Base-by-base conservation (phyloP, 2,113 vertebrate genomes). In the Dunckerocampus dactyliophorus region DNA sequence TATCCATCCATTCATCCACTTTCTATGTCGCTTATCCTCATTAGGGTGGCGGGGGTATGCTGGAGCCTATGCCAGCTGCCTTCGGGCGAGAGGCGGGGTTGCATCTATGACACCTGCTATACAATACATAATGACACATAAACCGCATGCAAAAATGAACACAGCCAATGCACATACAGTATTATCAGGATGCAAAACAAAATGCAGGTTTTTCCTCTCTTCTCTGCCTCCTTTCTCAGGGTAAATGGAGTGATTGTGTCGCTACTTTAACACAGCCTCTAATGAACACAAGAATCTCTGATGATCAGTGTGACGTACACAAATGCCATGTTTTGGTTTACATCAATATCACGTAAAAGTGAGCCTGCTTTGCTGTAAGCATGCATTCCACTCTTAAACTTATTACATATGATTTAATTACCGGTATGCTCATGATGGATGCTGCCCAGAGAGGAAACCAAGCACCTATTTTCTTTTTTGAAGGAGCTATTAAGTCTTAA, bases 191-290 rank as follows among this genome's bases (percentile, higher is more conserved):
- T 55, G 21, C 45, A 52, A 71, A 67, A 62, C 8, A 59, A 63
- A 73, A 79, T 55, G 60, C 48, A 63, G 77, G 68, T 73, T 20
- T 69, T 70, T 61, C 57, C 14, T 56, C 52, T 22, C 8, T 47
- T 51, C 22, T 72, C 71, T 54, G 45, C 53, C 47, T 75, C 9
- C 48, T 77, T 82, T 84, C 86, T 86, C 80, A 86, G 87, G 82
- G 84, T 81, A 67, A 68, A 65, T 65, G 16, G 11, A 57, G 70
- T 71, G 47, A 58, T 37, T 73, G 59, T 62, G 63, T 59, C 54
- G 24, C 54, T 49, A 56, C 47, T 39, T 52, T 4, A 55, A 65
- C 63, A 31, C 59, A 47, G 49, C 54, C 52, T 63, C n/a, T 34
- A 52, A 57, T 22, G 37, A 63, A 45, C 31, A 15, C 39, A 67